Base-by-base conservation (phyloP, 2,888 invertebrate species). In the Oasisia sp. region DNA sequence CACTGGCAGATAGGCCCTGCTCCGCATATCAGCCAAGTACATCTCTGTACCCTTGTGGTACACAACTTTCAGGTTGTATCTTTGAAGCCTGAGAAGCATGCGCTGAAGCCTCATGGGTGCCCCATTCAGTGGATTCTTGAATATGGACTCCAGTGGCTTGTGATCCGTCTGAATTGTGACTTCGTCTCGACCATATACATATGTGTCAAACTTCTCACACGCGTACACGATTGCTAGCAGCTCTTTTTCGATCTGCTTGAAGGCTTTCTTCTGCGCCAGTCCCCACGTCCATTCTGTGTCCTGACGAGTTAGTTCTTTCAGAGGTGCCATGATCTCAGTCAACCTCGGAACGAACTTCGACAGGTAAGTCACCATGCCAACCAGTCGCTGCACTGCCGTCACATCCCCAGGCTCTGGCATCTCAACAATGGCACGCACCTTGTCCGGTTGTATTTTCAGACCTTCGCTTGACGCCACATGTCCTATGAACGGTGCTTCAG, bases 91-190 rank as follows among this genome's bases (percentile, higher is more conserved):
- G 0, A 94, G 89, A 11, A 94, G 92, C 94, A 95, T 94, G 32
- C 94, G 91, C 92, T 95, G 94, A 11, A 95, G 93, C 19, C 95
- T 93, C 45, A 93, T 94, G 0, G 94, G 93, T 44, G 94, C 93
- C 7, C 92, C 91, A 3, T 94, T 92, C 0, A 94, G 94, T 91
- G 93, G 91, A 91, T 94, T 94, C 94, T 95, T 94, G 92, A 96
- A 95, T 91, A 96, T 95, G 12, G 94, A 91, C 45, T 95, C 95
- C 1, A 97, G 93, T 0, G 96, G 96, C 93, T 96, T 95, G 93
- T 96, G 96, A 93, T 96, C 96, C 0, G 95, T 96, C 12, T 94
- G 90, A 11, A 96, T 94, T 5, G 95, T 95, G 92, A 96, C 96
- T 32, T 4, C 4, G n/a, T n/a, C n/a, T n/a, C n/a, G n/a, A n/a